A percentile compares a stretch with the other conserved stretches of the same genome.
Evolutionary conservation across 2,888 invertebrate genomes (phyloP).

Genomic region (Microplitis deprimator): DNA sequence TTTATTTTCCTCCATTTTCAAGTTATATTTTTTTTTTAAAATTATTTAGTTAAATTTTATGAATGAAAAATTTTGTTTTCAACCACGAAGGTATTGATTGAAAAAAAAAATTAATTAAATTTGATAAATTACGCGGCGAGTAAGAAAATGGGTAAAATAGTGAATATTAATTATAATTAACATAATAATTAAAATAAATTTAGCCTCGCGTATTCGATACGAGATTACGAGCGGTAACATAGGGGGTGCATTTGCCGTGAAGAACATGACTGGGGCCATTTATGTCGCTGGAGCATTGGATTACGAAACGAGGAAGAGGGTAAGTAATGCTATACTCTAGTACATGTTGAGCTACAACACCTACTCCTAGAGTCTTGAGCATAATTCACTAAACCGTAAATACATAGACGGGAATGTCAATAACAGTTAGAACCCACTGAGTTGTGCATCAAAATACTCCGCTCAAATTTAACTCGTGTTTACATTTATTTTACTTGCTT

Average conservation of each 20-base stretch:
- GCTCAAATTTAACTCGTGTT: background rate
- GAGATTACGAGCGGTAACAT: slow-evolving; percentile 99
- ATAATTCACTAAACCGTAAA: background rate
- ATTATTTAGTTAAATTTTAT: too few species aligned
- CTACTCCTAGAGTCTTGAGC: background rate
- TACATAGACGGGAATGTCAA: slow-evolving; percentile 17
- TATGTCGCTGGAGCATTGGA: slow-evolving; percentile 97
- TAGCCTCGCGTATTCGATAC: slow-evolving; percentile 98
- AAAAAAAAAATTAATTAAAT: too few species aligned
- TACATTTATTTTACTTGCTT: slow-evolving; percentile 24
- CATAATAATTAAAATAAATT: slow-evolving; percentile 49
- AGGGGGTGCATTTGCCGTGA: slow-evolving; percentile 97
- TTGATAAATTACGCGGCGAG: too few species aligned
- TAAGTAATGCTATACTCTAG: slow-evolving; percentile 74
- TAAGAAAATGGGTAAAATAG: background rate
- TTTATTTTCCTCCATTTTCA: too few species aligned
- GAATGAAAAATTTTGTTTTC: too few species aligned
- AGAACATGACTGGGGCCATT: slow-evolving; percentile 98
- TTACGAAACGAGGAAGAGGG: slow-evolving; percentile 96
- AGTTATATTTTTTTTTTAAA: too few species aligned
- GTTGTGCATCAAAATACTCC: slow-evolving; percentile 23
- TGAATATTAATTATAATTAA: slow-evolving; percentile 1
- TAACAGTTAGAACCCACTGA: slow-evolving; percentile 2
- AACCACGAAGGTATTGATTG: too few species aligned
- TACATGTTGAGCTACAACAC: background rate